phyloP scores from a whole-genome alignment of 2,888 invertebrate genomes.

The Mamestra brassicae region DNA sequence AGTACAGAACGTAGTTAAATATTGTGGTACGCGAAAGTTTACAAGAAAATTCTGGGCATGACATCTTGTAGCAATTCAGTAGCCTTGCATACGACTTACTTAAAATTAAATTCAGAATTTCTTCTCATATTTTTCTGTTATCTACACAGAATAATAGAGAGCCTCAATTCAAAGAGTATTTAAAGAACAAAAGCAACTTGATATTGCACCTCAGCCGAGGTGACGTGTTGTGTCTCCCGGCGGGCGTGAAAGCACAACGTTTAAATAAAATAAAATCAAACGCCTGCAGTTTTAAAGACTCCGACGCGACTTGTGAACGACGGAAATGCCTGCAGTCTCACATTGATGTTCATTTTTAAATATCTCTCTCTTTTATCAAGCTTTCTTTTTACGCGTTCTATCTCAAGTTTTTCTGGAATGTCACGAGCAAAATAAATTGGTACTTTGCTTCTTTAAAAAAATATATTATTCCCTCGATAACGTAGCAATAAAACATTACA shows the following conservation, averaged over 20 bases:
- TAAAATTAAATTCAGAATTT: not conserved
- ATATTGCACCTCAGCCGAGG: slow-evolving; percentile 39
- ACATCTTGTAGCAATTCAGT: slow-evolving; percentile 9
- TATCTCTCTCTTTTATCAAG: slow-evolving; percentile 36
- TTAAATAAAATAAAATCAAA: slow-evolving; percentile 72
- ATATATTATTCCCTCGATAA: slow-evolving; percentile 6
- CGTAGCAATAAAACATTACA: slow-evolving; percentile 4
- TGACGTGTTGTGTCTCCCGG: slow-evolving; percentile 47
- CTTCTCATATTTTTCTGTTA: not conserved
- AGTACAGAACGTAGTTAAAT: not conserved
- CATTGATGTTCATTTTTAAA: slow-evolving; percentile 56
- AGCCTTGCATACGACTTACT: not conserved
- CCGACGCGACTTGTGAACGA: slow-evolving; percentile 49
- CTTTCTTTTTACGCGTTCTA: slow-evolving; percentile 15
- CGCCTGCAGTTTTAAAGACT: slow-evolving; percentile 66
- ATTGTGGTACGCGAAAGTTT: not conserved
- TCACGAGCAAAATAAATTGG: slow-evolving; percentile 9
- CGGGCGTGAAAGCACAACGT: slow-evolving; percentile 61
- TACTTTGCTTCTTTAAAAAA: slow-evolving; percentile 7
- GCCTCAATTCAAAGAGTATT: slow-evolving; percentile 23
- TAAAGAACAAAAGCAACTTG: slow-evolving; percentile 28
- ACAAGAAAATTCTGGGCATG: not conserved
- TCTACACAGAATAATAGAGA: not conserved
- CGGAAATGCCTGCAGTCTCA: slow-evolving; percentile 62
- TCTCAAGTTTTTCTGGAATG: slow-evolving; percentile 34